phyloP scores from a whole-genome alignment of 2,113 vertebrate species.

The Eclectus roratus region DNA sequence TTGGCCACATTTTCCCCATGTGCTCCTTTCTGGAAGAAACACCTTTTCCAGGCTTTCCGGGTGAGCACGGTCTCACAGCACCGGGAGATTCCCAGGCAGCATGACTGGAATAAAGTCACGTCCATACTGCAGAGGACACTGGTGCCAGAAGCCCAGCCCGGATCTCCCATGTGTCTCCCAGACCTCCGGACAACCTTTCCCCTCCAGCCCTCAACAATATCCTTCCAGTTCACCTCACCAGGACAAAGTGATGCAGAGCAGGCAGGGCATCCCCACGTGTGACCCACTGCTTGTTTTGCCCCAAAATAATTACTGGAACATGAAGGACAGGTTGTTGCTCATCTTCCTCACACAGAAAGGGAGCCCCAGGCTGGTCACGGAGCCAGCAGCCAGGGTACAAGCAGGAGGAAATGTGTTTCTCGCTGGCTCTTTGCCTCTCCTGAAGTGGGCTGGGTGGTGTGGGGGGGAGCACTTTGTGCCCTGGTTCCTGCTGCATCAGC shows the following conservation, averaged over 20 bases:
- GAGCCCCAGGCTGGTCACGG: background rate
- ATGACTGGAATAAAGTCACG: background rate
- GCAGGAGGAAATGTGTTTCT: background rate
- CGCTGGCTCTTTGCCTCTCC: background rate
- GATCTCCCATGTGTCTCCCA: background rate
- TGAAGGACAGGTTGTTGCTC: background rate
- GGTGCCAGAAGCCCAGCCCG: background rate
- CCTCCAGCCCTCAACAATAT: background rate
- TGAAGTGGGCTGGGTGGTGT: background rate
- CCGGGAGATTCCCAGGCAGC: background rate
- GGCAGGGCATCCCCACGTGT: background rate
- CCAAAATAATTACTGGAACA: background rate
- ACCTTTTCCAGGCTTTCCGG: background rate
- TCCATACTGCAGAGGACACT: background rate
- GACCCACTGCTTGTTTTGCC: background rate
- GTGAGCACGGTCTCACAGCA: background rate
- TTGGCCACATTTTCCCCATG: background rate
- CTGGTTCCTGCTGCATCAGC: background rate
- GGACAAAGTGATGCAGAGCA: background rate
- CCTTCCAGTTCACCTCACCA: background rate
- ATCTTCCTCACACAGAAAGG: background rate
- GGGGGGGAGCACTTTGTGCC: background rate
- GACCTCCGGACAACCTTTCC: background rate
- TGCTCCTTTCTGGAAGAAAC: background rate
- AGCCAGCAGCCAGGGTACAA: rapidly evolving